Percentiles rank a stretch among this genome's conserved stretches.
phyloP scores from a whole-genome alignment of 2,113 vertebrate genomes.

The Melospiza georgiana region DNA sequence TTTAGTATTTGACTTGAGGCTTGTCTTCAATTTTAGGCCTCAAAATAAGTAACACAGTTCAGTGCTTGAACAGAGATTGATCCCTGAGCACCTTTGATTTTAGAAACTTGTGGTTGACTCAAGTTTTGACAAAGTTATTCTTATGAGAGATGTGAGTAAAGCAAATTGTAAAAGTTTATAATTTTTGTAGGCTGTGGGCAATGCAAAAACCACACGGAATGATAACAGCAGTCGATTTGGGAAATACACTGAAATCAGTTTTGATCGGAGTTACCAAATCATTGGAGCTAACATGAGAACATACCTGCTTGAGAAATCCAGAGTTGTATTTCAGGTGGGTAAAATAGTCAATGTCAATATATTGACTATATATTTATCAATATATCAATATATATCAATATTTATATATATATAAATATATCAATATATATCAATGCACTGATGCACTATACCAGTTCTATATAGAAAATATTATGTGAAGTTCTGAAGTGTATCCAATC shows the following conservation, averaged over 20 bases:
- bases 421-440: no score
- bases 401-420: no score
- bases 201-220: constrained; percentile 96
- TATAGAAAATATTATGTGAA: neutral
- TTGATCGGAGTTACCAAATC: constrained; percentile 87
- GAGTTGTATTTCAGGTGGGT: constrained; percentile 94
- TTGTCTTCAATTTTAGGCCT: neutral
- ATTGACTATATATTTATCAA: no score
- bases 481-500: neutral
- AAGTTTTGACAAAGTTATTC: neutral
- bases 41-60: neutral
- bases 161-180: neutral
- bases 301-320: constrained; percentile 95
- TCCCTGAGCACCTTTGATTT: neutral
- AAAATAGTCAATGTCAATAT: neutral
- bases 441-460: neutral
- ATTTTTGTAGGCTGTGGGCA: constrained; percentile 88
- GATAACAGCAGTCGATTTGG: constrained; percentile 98
- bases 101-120: neutral
- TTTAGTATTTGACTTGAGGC: neutral
- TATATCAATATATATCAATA: no score
- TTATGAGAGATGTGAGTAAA: neutral
- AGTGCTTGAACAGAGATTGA: neutral
- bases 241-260: constrained; percentile 97
- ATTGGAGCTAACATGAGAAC: constrained; percentile 98